Percentiles rank a stretch among this genome's conserved stretches.
phyloP scores from a whole-genome alignment of 2,797 vertebrate species.

The Pseudochirops corinnae region DNA sequence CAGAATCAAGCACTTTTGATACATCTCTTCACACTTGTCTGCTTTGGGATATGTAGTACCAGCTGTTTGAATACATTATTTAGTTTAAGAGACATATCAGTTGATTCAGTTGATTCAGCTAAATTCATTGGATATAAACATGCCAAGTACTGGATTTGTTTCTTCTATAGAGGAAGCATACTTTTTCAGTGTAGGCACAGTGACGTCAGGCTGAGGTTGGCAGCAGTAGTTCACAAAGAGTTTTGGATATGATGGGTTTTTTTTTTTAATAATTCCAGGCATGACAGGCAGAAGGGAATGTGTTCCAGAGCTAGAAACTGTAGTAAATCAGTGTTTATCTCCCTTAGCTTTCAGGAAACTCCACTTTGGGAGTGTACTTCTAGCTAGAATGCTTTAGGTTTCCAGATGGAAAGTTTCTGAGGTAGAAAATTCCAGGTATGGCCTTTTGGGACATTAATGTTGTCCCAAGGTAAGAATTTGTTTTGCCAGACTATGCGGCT shows the following conservation, averaged over 20 bases:
- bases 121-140: background rate
- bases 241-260: background rate
- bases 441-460: background rate
- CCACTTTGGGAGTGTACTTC: background rate
- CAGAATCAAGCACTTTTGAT: background rate
- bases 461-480: background rate
- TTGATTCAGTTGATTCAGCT: background rate
- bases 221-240: background rate
- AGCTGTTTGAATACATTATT: background rate
- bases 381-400: background rate
- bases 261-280: background rate
- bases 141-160: background rate
- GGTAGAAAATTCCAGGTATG: background rate
- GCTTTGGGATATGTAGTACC: background rate
- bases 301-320: accelerated
- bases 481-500: background rate
- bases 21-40: background rate
- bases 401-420: background rate
- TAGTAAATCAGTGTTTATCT: accelerated
- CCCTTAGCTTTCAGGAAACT: background rate
- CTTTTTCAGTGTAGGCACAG: background rate
- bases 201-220: background rate
- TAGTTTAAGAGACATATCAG: background rate
- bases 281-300: accelerated
- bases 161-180: background rate